Base-by-base conservation (phyloP, 2,797 vertebrate species). In the Spea hammondii region DNA sequence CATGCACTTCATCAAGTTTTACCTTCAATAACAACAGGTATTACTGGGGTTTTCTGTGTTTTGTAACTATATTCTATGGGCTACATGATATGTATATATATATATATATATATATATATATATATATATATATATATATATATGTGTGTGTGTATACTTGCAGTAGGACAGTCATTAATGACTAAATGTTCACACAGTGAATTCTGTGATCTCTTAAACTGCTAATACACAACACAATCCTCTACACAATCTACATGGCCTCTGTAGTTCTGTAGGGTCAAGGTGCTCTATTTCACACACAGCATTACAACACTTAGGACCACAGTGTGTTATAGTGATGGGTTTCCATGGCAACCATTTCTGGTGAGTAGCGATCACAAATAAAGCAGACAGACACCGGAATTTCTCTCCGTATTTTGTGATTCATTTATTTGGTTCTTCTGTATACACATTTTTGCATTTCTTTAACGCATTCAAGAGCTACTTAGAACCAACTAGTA, bases 311-410 rank as follows among this genome's bases (percentile, higher is more conserved):
- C 79, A 80, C 69, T 80, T 72, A 72, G 62, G 68, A 72, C 68
- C 68, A 62, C 73, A 10, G 73, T 80, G 79, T 76, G 74, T 76
- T 76, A 80, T 67, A 80, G 74, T 76, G 62, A 72, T 48, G 69
- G 53, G 74, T 80, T 80, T 44, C 74, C 64, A 80, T 76, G 74
- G 13, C 74, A 60, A 80, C 74, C 48, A 5, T 76, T 69, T 53
- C 68, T 72, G 69, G 74, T 57, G 65, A 76, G 60, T 12, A 67
- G 69, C 68, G 62, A 76, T 76, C 68, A 76, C 44, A 76, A 67
- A 74, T 65, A 80, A 80, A 46, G 74, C 74, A 66, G 68, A 66
- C 60, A 76, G 67, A 54, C 66, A 76, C 59, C 50, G 68, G 62
- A 76, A 65, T 68, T 57, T 80, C 72, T 48, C 48, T 65, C 73